Evolutionary conservation across 2,888 invertebrate species (phyloP).

Genomic region (Chloroclystis v-ata): DNA sequence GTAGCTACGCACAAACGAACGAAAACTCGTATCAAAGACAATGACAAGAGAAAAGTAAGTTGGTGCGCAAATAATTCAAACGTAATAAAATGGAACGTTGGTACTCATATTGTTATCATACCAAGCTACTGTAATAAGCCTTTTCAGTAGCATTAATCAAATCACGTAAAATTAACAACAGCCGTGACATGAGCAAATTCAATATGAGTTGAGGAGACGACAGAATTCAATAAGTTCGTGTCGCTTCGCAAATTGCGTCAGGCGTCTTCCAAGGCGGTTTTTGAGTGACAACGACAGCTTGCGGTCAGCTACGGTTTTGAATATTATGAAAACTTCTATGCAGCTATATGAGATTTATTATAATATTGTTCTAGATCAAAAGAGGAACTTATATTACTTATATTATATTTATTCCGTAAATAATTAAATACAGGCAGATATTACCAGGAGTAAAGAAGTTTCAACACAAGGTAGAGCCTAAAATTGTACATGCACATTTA

Average conservation of each 20-base stretch:
- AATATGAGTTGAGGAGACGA: conserved; percentile 23
- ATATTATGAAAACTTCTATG: conserved; percentile 9
- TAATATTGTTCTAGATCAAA: too few relatives aligned
- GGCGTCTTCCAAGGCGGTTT: conserved; percentile 16
- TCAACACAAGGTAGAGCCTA: too few relatives aligned
- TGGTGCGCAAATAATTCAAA: conserved; percentile 1
- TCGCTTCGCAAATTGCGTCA: conserved; percentile 17
- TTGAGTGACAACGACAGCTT: conserved; percentile 24
- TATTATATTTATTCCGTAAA: too few relatives aligned
- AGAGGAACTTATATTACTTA: too few relatives aligned
- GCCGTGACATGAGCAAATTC: conserved; percentile 23
- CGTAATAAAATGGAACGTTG: background rate
- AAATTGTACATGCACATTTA: too few relatives aligned
- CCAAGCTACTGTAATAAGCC: conserved; percentile 7
- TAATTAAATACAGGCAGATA: too few relatives aligned
- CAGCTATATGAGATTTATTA: background rate
- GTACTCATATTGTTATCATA: background rate
- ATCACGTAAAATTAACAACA: conserved; percentile 26
- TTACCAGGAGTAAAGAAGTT: too few relatives aligned
- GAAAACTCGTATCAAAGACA: conserved; percentile 3
- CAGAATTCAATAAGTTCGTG: conserved; percentile 30
- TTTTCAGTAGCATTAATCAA: conserved; percentile 24
- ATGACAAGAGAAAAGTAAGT: background rate
- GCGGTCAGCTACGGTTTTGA: conserved; percentile 24
- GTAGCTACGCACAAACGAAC: background rate